These are phyloP conservation scores for Chrysolina americana DNA, from an alignment of 2,888 invertebrate genomes.

Conservation along the genomic window DNA sequence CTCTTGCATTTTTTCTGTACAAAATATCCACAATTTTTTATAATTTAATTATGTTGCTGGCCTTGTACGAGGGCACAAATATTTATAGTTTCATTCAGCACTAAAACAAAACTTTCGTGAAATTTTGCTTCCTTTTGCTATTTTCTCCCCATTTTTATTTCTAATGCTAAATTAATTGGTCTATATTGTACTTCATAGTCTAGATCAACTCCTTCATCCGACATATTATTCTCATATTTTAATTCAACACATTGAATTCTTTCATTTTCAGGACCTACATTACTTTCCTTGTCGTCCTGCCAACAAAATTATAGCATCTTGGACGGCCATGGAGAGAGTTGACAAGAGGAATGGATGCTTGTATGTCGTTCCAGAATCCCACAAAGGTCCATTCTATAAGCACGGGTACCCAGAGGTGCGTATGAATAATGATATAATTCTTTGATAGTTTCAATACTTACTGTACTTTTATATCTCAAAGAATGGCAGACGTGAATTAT, in stretches of 20 bases:
- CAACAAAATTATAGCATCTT: slow-evolving; percentile 83
- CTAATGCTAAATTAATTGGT: too few species aligned
- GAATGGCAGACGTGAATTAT: slow-evolving; percentile 76
- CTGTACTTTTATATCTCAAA: slow-evolving; percentile 39
- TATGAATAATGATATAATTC: background rate
- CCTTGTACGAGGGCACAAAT: too few species aligned
- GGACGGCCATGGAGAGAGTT: slow-evolving; percentile 90
- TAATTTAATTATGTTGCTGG: too few species aligned
- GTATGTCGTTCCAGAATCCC: slow-evolving; percentile 85
- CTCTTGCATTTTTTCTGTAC: too few species aligned
- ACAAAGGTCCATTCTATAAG: slow-evolving; percentile 73
- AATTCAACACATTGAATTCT: background rate
- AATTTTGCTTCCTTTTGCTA: too few species aligned
- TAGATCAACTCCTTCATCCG: too few species aligned
- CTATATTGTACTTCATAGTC: too few species aligned
- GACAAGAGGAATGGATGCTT: slow-evolving; percentile 85
- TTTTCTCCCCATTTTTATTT: too few species aligned
- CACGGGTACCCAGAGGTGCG: slow-evolving; percentile 82
- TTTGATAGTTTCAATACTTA: background rate
- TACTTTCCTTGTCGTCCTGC: slow-evolving; percentile 92
- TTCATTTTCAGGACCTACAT: slow-evolving; percentile 81
- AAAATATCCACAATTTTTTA: too few species aligned
- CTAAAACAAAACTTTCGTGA: too few species aligned
- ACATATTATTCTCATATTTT: background rate
- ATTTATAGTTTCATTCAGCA: too few species aligned